Evolutionary conservation across 2,888 invertebrate genomes (phyloP).

Genomic region (Cerastis rubricosa): DNA sequence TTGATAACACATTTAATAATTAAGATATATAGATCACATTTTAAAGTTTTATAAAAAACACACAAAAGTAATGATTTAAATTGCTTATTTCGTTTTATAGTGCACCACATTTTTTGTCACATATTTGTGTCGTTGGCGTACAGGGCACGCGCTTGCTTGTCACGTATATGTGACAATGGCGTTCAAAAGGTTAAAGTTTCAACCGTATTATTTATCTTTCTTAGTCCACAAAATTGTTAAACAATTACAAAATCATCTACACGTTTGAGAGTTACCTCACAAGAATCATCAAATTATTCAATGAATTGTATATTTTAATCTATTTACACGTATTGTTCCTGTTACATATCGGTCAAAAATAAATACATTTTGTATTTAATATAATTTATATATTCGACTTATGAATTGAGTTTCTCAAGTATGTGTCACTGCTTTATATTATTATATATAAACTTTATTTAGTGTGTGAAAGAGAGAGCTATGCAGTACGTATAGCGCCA

Average conservation of each 20-base stretch:
- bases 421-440: neutral
- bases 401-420: conserved; percentile 13
- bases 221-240: neutral
- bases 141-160: no score
- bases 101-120: no score
- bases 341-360: conserved; percentile 3
- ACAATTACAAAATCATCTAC: neutral
- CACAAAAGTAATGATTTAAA: no score
- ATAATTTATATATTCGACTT: neutral
- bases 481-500: neutral
- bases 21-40: no score
- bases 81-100: no score
- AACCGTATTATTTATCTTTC: no score
- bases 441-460: no score
- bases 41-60: no score
- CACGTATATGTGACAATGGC: no score
- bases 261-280: neutral
- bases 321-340: conserved; percentile 14
- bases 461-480: neutral
- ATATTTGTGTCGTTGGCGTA: no score
- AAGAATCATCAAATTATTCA: neutral
- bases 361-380: conserved; percentile 13
- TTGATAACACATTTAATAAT: no score
- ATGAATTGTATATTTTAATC: neutral
- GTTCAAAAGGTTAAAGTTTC: no score